Base-by-base conservation (phyloP, 2,797 vertebrate genomes). In the Podarcis siculus region DNA sequence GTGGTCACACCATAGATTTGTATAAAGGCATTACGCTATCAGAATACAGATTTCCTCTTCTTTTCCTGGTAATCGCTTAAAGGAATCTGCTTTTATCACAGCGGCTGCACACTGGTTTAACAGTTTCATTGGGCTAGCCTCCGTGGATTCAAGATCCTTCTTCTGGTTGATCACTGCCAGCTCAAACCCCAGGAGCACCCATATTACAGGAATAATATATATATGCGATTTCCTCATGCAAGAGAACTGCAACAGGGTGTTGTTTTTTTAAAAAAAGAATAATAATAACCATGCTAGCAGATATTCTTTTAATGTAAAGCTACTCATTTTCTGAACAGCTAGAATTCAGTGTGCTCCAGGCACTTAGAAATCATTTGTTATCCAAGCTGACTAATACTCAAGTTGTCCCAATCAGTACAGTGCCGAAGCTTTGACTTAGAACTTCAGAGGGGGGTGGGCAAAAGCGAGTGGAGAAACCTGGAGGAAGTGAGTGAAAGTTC, bases 201-300 rank as follows among this genome's bases (percentile, higher is more conserved):
- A 13, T 55, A 55, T 55, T 55, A 55, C 49, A 55, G 84, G 66
- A 94, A n/a, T 87, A 93, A 91, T 76, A 15, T 85, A 15, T 85
- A 71, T 83, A 45, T 87, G 79, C 85, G 12, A 72, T 78, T 86
- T 90, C 82, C n/a, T 93, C 77, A 90, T 69, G 93, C 76, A 91
- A 66, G 4, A 1, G 64, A 87, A 86, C 88, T 87, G 32, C 61
- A 90, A 83, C 80, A 84, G 85, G 8, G 49, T 49, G 49, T 12
- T 12, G 8, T 10, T 10, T 12, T 49, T 49, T 49, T 49, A 3
- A 49, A 45, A 10, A 12, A 49, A 49, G 45, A 49, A 49, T 3
- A 13, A 49, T 12, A 49, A 49, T 2, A 49, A 15, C 89, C 19
- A 90, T 5, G 86, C 32, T 13, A 86, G 27, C 55, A 17, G 39